Base-by-base conservation (phyloP, 2,113 vertebrate species). In the Myrmecophaga tridactyla region DNA sequence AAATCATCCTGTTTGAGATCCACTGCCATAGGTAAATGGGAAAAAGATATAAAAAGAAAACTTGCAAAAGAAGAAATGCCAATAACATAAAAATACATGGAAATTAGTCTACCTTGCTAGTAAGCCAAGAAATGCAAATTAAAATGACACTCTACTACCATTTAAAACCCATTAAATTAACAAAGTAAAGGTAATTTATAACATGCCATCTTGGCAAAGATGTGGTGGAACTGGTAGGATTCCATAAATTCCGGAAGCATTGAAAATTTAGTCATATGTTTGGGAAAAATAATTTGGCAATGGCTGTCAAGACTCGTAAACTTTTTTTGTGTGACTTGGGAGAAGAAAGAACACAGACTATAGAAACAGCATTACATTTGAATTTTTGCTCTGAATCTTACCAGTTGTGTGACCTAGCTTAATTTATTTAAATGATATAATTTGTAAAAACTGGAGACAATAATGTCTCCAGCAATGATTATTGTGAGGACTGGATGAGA, bases 91-190 rank as follows among this genome's bases (percentile, higher is more conserved):
- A 91, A 90, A 81, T 53, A 72, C 13, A 43, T 34, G 25, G 23
- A 60, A 92, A 89, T 80, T 60, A 90, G 53, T 82, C 36, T 78
- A 43, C 46, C 48, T 83, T 92, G 43, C 31, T 60, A 95, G 34
- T 27, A 73, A 69, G 63, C 23, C 31, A 87, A 94, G 92, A 93
- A 91, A 65, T 92, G 60, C 25, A 90, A 93, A 93, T 92, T 21
- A 87, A 92, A 91, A 81, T 77, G 67, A 85, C 56, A 75, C 34
- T 75, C 78, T 78, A 8, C 51, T 75, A 60, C 69, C 80, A 92
- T 80, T 84, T 58, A 78, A 95, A 96, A 86, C 25, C 29, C 48
- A 91, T 53, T 80, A 39, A 80, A 82, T 63, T 56, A 92, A 63
- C 41, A 92, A 90, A 90, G 67, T 72, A 85, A 90, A 76, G 6